A percentile compares a stretch with the other conserved stretches of the same genome.
Evolutionary conservation across 2,797 vertebrate genomes (phyloP).

Genomic region (Fratercula arctica): DNA sequence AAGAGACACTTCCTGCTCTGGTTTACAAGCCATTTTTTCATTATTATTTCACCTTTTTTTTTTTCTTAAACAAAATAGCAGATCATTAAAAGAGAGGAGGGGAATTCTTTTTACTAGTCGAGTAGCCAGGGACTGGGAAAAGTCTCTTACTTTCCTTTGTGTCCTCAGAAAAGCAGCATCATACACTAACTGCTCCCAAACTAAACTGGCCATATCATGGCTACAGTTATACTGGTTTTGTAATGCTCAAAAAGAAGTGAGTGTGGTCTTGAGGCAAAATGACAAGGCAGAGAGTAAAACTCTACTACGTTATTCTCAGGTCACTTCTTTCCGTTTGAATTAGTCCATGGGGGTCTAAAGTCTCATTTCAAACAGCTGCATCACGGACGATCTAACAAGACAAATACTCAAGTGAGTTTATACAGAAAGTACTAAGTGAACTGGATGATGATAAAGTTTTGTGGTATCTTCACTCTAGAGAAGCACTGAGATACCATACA

Average conservation of each 20-base stretch:
- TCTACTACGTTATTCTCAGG: background rate
- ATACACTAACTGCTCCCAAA: background rate
- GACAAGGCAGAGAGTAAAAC: slow-evolving; percentile 5
- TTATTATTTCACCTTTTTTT: background rate
- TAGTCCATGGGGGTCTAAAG: background rate
- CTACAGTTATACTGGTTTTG: background rate
- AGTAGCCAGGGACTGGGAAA: background rate
- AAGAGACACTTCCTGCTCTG: background rate
- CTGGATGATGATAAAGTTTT: background rate
- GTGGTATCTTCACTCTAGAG: background rate
- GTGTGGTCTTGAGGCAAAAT: background rate
- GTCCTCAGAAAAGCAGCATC: background rate
- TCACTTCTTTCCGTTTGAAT: background rate
- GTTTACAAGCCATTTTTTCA: background rate
- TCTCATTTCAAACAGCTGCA: slow-evolving; percentile 20
- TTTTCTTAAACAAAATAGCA: background rate
- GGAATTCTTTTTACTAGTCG: background rate
- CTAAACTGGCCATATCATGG: background rate
- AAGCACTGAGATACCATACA: background rate
- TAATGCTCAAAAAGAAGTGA: background rate
- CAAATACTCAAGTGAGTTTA: slow-evolving; percentile 16
- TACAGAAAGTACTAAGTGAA: background rate
- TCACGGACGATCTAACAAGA: background rate
- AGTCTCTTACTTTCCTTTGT: background rate
- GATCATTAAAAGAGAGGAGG: background rate